These are phyloP conservation scores for Zootermopsis nevadensis DNA, from an alignment of 2,888 invertebrate species.

Conservation along the genomic window DNA sequence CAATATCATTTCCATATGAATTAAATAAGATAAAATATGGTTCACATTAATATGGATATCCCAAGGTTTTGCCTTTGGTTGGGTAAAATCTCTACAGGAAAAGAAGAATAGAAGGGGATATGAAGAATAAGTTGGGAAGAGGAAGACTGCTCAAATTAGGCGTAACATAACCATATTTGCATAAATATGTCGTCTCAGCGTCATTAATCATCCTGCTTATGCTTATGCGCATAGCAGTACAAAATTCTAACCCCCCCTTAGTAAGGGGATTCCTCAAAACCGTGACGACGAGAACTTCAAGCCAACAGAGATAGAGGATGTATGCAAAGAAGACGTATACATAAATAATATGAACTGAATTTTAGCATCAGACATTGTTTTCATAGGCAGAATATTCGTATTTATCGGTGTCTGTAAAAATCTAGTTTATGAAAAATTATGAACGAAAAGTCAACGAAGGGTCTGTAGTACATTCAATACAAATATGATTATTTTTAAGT, in stretches of 20 bases:
- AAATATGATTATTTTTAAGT: too few species aligned
- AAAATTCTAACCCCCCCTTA: constrained; percentile 5
- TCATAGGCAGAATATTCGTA: too few species aligned
- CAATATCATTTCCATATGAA: constrained; percentile 78
- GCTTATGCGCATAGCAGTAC: constrained; percentile 27
- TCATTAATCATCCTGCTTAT: constrained; percentile 47
- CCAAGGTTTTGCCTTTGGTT: constrained; percentile 10
- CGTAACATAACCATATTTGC: constrained; percentile 52
- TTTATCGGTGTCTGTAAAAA: too few species aligned
- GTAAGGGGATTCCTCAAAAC: neutral
- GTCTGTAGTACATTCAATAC: too few species aligned
- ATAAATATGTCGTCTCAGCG: constrained; percentile 52
- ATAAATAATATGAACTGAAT: constrained; percentile 26
- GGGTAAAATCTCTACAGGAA: neutral
- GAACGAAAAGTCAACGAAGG: too few species aligned
- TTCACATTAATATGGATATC: constrained; percentile 78
- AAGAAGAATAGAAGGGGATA: neutral
- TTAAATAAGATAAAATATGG: constrained; percentile 84
- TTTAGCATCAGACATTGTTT: neutral
- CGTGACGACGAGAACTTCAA: neutral
- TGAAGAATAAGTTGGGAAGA: constrained; percentile 11
- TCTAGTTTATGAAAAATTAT: too few species aligned
- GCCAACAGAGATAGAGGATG: constrained; percentile 19
- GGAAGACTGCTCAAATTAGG: constrained; percentile 51
- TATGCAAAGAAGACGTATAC: constrained; percentile 35